phyloP scores from a whole-genome alignment of 2,797 vertebrate species.

The Phoebastria nigripes region DNA sequence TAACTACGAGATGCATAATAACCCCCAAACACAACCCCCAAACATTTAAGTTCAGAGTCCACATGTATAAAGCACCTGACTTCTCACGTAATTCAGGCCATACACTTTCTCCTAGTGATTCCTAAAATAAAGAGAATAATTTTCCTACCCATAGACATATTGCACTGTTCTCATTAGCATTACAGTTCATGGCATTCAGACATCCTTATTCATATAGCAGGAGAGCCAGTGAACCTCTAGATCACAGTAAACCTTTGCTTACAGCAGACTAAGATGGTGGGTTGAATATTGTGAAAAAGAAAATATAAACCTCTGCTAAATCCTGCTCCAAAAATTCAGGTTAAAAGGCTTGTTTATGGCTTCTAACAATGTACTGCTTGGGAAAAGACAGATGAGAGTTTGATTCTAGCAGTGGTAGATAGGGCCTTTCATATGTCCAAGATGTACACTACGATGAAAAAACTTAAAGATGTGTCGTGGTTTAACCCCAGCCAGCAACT shows the following conservation, averaged over 20 bases:
- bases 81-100: neutral
- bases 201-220: neutral
- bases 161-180: neutral
- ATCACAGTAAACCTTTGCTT: neutral
- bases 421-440: neutral
- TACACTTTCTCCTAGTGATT: neutral
- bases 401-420: neutral
- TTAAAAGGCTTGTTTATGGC: neutral
- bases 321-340: neutral
- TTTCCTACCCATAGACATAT: neutral
- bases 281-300: neutral
- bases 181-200: neutral
- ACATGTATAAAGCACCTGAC: accelerated
- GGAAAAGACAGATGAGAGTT: neutral
- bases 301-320: neutral
- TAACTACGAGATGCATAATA: neutral
- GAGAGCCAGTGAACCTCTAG: neutral
- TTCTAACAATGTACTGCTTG: neutral
- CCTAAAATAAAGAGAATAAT: neutral
- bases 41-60: neutral
- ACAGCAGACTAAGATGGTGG: neutral
- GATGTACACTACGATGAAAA: accelerated
- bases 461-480: no score
- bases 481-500: no score
- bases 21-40: neutral